Conservation (phyloP, 2,888 invertebrate species). For the Panopea generosa region DNA sequence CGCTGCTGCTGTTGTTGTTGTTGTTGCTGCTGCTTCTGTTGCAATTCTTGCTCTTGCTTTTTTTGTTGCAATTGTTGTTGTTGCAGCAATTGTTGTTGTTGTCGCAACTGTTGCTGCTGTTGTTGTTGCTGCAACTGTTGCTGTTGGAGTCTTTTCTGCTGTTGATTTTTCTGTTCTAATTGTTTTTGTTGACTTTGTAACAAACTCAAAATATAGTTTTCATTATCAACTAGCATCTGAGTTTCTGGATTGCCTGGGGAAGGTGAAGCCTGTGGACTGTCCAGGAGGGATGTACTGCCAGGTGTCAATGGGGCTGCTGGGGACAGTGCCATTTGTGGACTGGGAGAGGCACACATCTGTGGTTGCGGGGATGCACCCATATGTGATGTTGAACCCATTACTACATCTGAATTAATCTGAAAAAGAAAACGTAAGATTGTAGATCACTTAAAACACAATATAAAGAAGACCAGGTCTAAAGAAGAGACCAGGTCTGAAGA, state of each 20-base stretch:
- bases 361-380: conserved; percentile 16
- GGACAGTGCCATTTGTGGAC: not conserved
- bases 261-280: conserved; percentile 42
- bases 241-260: conserved; percentile 26
- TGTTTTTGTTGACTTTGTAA: conserved; percentile 27
- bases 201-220: conserved; percentile 53
- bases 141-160: conserved; percentile 42
- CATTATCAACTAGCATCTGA: conserved; percentile 55
- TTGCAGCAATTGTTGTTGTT: conserved; percentile 43
- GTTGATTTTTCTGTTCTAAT: conserved; percentile 44
- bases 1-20: conserved; percentile 45
- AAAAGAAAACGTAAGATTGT: too few species aligned
- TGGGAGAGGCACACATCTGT: conserved; percentile 2
- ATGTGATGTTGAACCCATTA: conserved; percentile 38
- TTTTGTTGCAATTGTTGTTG: conserved; percentile 49
- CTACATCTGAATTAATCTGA: conserved; percentile 30
- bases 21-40: conserved; percentile 46
- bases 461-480: too few species aligned
- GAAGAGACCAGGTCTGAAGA: too few species aligned
- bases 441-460: too few species aligned
- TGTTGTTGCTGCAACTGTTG: conserved; percentile 37
- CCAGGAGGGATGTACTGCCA: conserved; percentile 22
- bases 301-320: conserved; percentile 31
- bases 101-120: conserved; percentile 41
- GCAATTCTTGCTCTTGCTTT: conserved; percentile 34